phyloP scores from a whole-genome alignment of 2,113 vertebrate genomes.

The Myotis lucifugus region DNA sequence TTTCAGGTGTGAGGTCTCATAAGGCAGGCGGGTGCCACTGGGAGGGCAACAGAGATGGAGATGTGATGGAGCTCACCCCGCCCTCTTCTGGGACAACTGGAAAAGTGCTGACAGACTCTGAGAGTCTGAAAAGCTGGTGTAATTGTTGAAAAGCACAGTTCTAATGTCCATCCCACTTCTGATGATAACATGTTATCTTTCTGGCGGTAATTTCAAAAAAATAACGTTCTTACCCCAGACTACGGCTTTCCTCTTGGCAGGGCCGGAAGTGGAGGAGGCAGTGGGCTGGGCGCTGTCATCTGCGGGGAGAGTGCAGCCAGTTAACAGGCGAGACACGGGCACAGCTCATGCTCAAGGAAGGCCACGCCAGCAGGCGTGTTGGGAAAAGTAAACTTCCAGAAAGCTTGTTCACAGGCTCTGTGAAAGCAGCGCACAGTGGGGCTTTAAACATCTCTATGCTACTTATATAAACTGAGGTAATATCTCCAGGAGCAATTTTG shows the following conservation, averaged over 20 bases:
- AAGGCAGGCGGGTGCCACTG: not conserved
- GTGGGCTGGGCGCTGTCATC: not conserved
- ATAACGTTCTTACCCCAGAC: constrained; percentile 74
- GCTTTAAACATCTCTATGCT: not conserved
- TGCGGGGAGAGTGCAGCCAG: constrained; percentile 15
- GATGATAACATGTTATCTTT: not conserved
- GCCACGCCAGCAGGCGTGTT: not conserved
- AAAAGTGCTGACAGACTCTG: not conserved
- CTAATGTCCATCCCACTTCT: not conserved
- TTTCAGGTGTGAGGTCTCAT: too few relatives aligned
- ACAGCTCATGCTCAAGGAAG: not conserved
- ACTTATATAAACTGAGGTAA: not conserved
- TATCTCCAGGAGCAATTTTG: not conserved
- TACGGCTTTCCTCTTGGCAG: not conserved
- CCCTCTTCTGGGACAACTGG: not conserved
- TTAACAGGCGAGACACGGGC: not conserved
- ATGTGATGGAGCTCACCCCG: not conserved
- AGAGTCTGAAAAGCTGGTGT: not conserved
- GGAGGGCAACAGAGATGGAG: not conserved
- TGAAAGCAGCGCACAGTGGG: not conserved
- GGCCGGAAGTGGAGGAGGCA: too few relatives aligned
- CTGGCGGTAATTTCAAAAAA: constrained; percentile 23
- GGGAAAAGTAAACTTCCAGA: not conserved
- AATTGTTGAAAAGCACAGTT: not conserved
- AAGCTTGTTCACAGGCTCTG: too few relatives aligned